phyloP scores from a whole-genome alignment of 2,797 vertebrate genomes.

The Cossypha dichroa region DNA sequence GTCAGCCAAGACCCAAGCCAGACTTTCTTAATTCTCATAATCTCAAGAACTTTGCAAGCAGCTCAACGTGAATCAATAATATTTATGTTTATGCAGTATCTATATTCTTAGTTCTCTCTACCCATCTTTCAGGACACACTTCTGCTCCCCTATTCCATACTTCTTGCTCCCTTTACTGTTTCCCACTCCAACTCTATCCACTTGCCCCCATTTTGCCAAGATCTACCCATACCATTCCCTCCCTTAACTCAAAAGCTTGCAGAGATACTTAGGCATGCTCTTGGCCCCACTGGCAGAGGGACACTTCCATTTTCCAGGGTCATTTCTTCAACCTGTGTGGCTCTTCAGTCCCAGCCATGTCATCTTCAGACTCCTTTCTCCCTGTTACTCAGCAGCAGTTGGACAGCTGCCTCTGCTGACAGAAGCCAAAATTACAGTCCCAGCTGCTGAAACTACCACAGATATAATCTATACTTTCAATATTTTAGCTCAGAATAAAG shows the following conservation, averaged over 20 bases:
- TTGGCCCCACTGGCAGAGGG: not conserved
- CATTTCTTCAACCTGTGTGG: not conserved
- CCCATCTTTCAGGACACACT: not conserved
- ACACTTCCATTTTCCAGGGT: not conserved
- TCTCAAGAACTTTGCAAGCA: not conserved
- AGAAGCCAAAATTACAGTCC: not conserved
- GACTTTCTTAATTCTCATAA: not conserved
- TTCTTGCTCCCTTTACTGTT: not conserved
- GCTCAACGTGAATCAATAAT: not conserved
- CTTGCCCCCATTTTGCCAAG: rapidly evolving
- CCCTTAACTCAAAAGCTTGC: not conserved
- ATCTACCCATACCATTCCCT: not conserved
- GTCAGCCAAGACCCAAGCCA: not conserved
- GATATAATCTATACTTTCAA: rapidly evolving
- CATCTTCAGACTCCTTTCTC: not conserved
- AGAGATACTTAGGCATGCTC: not conserved
- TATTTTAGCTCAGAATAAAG: not conserved
- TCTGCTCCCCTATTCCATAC: not conserved
- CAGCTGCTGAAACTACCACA: not conserved
- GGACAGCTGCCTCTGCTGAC: not conserved
- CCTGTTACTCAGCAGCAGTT: not conserved
- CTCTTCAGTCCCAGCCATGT: not conserved
- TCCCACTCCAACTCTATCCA: not conserved
- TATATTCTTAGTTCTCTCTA: not conserved
- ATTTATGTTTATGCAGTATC: rapidly evolving